phyloP scores from a whole-genome alignment of 1,140 invertebrate species.

The Cydia pomonella region DNA sequence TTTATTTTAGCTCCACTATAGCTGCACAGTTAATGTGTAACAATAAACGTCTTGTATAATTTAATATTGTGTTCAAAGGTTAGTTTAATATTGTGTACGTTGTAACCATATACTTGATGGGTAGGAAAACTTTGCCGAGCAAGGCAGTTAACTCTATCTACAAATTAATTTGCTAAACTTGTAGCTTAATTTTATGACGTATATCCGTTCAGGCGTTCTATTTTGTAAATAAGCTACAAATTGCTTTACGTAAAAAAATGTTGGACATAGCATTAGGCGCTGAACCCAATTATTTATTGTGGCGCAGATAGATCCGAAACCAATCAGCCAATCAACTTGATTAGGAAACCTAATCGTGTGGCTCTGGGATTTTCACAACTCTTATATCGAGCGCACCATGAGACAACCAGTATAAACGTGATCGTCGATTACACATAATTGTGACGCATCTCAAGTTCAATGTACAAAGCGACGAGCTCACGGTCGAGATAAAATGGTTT shows the following conservation, averaged over 20 bases:
- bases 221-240: neutral
- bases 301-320: conserved; percentile 7
- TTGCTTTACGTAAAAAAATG: neutral
- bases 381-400: too few relatives aligned
- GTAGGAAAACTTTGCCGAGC: neutral
- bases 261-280: neutral
- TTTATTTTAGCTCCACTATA: neutral
- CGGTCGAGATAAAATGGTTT: neutral
- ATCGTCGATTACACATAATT: too few relatives aligned
- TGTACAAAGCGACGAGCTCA: too few relatives aligned
- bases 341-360: neutral
- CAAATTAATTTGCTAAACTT: neutral
- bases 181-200: neutral
- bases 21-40: neutral
- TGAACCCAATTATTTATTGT: neutral
- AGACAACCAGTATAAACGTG: too few relatives aligned
- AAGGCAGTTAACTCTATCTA: neutral
- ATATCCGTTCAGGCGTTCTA: neutral
- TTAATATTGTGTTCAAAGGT: conserved; percentile 10
- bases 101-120: neutral
- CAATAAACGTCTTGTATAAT: neutral
- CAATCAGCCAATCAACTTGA: conserved; percentile 5
- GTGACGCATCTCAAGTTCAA: too few relatives aligned
- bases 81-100: neutral
- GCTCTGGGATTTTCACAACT: neutral